Percentiles rank a stretch among this genome's conserved stretches.
These are phyloP conservation scores for Ciconia maguari DNA, from an alignment of 2,113 vertebrate genomes.

Conservation along the genomic window DNA sequence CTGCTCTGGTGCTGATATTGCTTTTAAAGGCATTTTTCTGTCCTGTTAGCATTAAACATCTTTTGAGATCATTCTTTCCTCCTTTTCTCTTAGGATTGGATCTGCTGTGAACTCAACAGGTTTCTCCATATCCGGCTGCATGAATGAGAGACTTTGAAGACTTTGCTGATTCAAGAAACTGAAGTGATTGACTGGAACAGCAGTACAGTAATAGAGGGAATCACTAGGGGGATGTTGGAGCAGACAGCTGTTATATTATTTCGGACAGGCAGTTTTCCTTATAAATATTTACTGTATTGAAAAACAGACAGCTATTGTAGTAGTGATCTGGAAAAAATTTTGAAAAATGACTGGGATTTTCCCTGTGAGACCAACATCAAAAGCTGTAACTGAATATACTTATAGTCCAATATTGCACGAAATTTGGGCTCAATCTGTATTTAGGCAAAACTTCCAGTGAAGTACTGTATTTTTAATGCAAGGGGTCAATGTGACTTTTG, in stretches of 20 bases:
- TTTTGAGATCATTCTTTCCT: neutral
- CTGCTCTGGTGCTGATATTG: neutral
- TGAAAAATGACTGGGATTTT: constrained; percentile 50
- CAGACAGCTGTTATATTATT: constrained; percentile 36
- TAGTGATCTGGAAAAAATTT: constrained; percentile 31
- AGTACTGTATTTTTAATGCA: neutral
- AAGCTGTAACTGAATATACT: constrained; percentile 49
- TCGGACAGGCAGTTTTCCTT: constrained; percentile 43
- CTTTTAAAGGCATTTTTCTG: neutral
- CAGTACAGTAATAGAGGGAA: constrained; percentile 42
- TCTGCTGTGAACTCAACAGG: constrained; percentile 18
- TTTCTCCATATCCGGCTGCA: neutral
- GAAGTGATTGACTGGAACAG: constrained; percentile 65
- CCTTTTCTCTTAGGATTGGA: neutral
- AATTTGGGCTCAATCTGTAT: constrained; percentile 7
- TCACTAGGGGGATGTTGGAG: constrained; percentile 30
- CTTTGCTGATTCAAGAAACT: constrained; percentile 38
- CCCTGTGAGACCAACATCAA: constrained; percentile 22
- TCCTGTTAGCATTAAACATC: neutral
- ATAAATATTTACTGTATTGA: constrained; percentile 65
- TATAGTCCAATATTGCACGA: constrained; percentile 34
- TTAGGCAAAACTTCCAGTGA: neutral
- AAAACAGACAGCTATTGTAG: constrained; percentile 46
- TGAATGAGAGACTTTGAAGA: constrained; percentile 50
- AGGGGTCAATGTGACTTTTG: neutral